Conservation (phyloP, 1,140 invertebrate species). For the Diplogasteroides magnus region DNA sequence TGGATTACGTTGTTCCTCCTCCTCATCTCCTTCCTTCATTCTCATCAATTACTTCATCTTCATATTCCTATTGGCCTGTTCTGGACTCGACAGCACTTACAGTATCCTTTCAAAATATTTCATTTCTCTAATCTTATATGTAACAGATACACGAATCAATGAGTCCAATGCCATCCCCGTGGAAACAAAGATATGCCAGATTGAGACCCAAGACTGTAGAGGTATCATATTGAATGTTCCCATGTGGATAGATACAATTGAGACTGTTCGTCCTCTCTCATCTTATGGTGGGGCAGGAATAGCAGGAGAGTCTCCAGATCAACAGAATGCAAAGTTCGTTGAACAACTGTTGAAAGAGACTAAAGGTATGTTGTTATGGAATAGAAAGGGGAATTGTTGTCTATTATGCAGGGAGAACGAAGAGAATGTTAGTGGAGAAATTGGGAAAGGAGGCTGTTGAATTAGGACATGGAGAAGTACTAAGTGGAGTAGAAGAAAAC, state of each 20-base stretch:
- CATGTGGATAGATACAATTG: not conserved
- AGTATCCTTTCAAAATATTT: too few species aligned
- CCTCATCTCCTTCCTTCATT: conserved; percentile 34
- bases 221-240: conserved; percentile 11
- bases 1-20: conserved; percentile 57
- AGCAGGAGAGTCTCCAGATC: conserved; percentile 63
- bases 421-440: conserved; percentile 93
- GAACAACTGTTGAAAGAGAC: conserved; percentile 76
- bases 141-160: conserved; percentile 16
- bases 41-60: too few species aligned
- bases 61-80: too few species aligned
- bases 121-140: not conserved
- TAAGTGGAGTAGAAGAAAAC: conserved; percentile 81
- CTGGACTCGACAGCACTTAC: too few species aligned
- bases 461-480: conserved; percentile 66
- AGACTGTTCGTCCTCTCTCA: not conserved
- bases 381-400: not conserved
- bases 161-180: conserved; percentile 12
- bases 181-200: conserved; percentile 36
- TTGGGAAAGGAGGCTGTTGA: conserved; percentile 90
- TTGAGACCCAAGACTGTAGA: conserved; percentile 25
- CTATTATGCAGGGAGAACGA: conserved; percentile 64
- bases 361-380: conserved; percentile 67
- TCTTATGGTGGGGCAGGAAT: not conserved
- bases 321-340: conserved; percentile 97